Evolutionary conservation across 23 tunicate genomes (phyloP), one percentile per base, ranked within the genome.

Genomic region (Corella eumyota): DNA sequence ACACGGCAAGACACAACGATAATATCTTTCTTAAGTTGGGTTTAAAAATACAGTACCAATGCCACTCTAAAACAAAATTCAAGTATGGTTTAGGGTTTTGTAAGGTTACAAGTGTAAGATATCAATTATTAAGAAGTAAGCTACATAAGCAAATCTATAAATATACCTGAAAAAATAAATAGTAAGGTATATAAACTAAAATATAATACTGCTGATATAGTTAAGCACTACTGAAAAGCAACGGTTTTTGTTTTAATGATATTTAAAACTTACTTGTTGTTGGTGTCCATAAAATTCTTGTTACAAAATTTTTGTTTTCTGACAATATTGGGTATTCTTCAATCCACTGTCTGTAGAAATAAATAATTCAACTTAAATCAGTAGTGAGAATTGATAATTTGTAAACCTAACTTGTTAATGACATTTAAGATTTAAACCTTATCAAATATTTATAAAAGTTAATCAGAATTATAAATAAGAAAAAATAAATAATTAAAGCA

Each of bases 31-130:
- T 48, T 0, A 72, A 21, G 32, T 32, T 40, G 7, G 87, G 81
- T 40, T 74, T 86, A 26, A 85, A 27, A 25, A 28, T 26, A 56
- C 99, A 93, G 27, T 62, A 85, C 95, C 94, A 93, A 30, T 66
- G 69, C 99, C 99, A 93, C 57, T 74, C 92, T 69, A 40, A 40
- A 40, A 9, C 48, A 40, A 40, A 40, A 40, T 9, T 15, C 15
- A 15, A 9, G 15, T 9, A 40, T 11, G 48, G 48, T 40, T 40
- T 40, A 9, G 15, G 48, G 48, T 40, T 40, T 15, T 15, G 48
- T 40, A 40, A 40, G 13, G 48, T 15, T 40, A 9, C 15, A 40
- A 9, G 15, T 40, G n/a, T n/a, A n/a, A n/a, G n/a, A n/a, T n/a
- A n/a, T n/a, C n/a, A n/a, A n/a, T n/a, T n/a, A n/a, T n/a, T n/a